Percentiles rank a stretch among this genome's conserved stretches.
Conservation (phyloP, 1,140 invertebrate genomes). For the Aphelenchoides fujianensis region DNA sequence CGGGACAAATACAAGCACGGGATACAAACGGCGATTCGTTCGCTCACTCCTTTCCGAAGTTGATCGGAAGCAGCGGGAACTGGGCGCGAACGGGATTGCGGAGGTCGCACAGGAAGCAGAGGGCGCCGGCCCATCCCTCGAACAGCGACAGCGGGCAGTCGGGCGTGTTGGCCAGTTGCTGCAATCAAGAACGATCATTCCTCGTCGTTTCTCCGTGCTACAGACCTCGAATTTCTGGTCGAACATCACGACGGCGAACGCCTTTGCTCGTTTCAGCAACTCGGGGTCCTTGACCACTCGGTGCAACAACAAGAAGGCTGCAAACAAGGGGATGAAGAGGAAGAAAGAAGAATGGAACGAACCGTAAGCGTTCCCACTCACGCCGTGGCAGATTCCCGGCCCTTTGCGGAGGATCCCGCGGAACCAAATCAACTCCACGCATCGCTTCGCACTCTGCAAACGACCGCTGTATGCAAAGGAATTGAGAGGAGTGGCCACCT, state of each 20-base stretch:
- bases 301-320: constrained; percentile 76
- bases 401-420: constrained; percentile 82
- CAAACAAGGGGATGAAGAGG: no score
- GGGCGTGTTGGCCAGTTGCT: constrained; percentile 67
- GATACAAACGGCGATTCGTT: no score
- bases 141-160: constrained; percentile 79
- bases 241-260: constrained; percentile 76
- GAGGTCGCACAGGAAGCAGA: constrained; percentile 77
- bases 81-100: constrained; percentile 72
- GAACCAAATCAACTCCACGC: constrained; percentile 66
- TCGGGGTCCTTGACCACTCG: constrained; percentile 70
- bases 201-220: neutral
- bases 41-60: no score
- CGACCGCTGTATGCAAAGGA: constrained; percentile 8
- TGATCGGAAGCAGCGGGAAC: constrained; percentile 74
- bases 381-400: constrained; percentile 85
- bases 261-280: constrained; percentile 72
- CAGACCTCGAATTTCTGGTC: constrained; percentile 49
- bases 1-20: no score
- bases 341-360: no score
- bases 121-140: constrained; percentile 80
- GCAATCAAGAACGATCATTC: constrained; percentile 28
- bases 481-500: constrained; percentile 61
- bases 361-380: constrained; percentile 83
- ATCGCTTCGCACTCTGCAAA: constrained; percentile 32